phyloP scores from a whole-genome alignment of 2,888 invertebrate species.

The Drosophila tanythrix region DNA sequence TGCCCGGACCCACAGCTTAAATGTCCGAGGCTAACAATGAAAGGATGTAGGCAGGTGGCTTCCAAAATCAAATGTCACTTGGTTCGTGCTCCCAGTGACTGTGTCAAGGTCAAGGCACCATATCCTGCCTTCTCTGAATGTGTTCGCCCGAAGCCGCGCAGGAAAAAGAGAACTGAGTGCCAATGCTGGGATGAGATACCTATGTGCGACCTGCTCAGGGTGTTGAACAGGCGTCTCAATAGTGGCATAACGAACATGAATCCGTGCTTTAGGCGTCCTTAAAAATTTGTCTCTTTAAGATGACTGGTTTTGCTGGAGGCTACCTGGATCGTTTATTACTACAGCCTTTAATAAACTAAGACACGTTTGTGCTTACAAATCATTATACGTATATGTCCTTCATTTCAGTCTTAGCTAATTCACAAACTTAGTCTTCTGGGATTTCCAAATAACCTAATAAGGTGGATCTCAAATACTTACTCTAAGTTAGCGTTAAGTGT shows the following conservation, averaged over 20 bases:
- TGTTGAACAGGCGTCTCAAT: neutral
- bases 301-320: neutral
- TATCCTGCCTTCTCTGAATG: conserved; percentile 70
- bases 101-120: conserved; percentile 54
- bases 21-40: conserved; percentile 37
- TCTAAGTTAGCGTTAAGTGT: neutral
- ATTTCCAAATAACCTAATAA: neutral
- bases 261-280: conserved; percentile 22
- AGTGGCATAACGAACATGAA: conserved; percentile 17
- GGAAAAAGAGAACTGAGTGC: conserved; percentile 39
- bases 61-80: conserved; percentile 12
- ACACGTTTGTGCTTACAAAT: neutral
- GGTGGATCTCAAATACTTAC: neutral
- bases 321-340: neutral
- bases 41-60: conserved; percentile 30
- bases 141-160: neutral
- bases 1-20: neutral
- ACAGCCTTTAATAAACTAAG: neutral
- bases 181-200: conserved; percentile 31
- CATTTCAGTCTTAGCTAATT: neutral
- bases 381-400: neutral
- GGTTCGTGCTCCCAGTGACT: neutral
- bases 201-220: conserved; percentile 23
- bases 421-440: neutral
- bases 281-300: no score